Base-by-base conservation (phyloP, 2,113 vertebrate species). In the Hippocampus abdominalis region DNA sequence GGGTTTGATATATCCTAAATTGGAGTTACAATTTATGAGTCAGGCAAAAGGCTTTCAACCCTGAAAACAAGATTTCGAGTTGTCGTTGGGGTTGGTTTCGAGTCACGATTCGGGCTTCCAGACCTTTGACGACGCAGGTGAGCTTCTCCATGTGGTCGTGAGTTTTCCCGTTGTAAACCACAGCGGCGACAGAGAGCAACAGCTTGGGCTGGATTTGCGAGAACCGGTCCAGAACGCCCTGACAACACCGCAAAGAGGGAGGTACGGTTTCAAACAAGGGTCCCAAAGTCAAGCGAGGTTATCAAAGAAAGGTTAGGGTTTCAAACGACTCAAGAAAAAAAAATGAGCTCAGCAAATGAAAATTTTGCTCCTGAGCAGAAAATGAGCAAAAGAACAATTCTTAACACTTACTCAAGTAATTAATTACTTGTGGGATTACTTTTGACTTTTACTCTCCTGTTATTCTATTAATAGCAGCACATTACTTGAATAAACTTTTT, bases 141-240 rank as follows among this genome's bases (percentile, higher is more conserved):
- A 99, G 92, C 81, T 98, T 99, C 40, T 97, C 96, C 91, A 98
- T 77, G 87, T 99, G 97, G 76, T 91, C 87, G 0, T 98, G 95
- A 4, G 92, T 90, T 84, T 95, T 98, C 80, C 95, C 91, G 1
- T 98, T 99, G 89, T 98, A 99, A 57, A 96, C 75, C 16, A 99
- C 96, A 0, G 95, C 95, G 56, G 96, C 94, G 0, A 99, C 96
- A 0, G 97, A 99, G 86, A 98, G 96, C 81, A 99, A 94, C 42
- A 99, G 82, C 73, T 96, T 98, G 1, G 97, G 96, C 83, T 98
- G 96, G 74, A 98, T 96, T 76, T 99, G 97, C 57, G 97, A 99
- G 79, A 98, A 94, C 23, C 96, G 92, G 87, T 98, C 96, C 71
- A 99, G 91, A 0, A 99, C 97, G 0, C 96, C 97, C 97, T 98